These are phyloP conservation scores for Harpalus rufipes DNA, from an alignment of 2,888 invertebrate genomes.

Conservation along the genomic window DNA sequence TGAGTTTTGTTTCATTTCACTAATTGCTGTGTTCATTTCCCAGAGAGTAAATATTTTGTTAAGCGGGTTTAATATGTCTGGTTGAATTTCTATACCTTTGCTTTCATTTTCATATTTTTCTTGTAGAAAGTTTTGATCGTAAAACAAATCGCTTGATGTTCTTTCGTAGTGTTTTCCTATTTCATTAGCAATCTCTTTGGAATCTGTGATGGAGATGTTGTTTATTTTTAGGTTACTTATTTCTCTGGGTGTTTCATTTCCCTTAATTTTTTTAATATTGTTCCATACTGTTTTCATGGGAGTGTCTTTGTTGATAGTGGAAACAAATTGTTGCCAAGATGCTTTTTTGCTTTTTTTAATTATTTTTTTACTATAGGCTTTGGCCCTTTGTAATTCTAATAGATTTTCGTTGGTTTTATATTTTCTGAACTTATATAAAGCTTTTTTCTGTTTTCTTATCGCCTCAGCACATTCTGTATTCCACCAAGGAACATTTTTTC, in stretches of 20 bases:
- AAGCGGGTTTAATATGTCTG: background rate
- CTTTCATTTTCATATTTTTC: slow-evolving; percentile 19
- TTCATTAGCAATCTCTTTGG: slow-evolving; percentile 32
- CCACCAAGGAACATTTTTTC: slow-evolving; percentile 53
- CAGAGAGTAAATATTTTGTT: background rate
- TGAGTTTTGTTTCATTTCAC: slow-evolving; percentile 13
- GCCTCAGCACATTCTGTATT: slow-evolving; percentile 27
- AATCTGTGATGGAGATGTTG: background rate
- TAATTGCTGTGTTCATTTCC: slow-evolving; percentile 21
- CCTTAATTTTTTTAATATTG: slow-evolving; percentile 22
- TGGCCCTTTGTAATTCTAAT: slow-evolving; percentile 16
- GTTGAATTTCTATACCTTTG: slow-evolving; percentile 3
- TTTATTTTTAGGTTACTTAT: background rate
- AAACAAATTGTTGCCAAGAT: slow-evolving; percentile 22
- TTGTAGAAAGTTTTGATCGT: slow-evolving; percentile 19
- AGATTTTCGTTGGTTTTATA: slow-evolving; percentile 19
- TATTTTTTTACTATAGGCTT: slow-evolving; percentile 18
- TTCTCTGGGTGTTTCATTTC: slow-evolving; percentile 7
- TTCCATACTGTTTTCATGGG: slow-evolving; percentile 10
- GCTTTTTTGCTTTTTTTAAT: slow-evolving; percentile 9
- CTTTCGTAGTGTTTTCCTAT: background rate
- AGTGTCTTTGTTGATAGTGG: background rate
- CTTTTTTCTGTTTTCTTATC: slow-evolving; percentile 35
- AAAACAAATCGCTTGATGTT: slow-evolving; percentile 9
- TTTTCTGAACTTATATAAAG: slow-evolving; percentile 38